Percentiles rank a stretch among this genome's conserved stretches.
Evolutionary conservation across 1,140 invertebrate genomes (phyloP).

Genomic region (Chironomus striatipennis): DNA sequence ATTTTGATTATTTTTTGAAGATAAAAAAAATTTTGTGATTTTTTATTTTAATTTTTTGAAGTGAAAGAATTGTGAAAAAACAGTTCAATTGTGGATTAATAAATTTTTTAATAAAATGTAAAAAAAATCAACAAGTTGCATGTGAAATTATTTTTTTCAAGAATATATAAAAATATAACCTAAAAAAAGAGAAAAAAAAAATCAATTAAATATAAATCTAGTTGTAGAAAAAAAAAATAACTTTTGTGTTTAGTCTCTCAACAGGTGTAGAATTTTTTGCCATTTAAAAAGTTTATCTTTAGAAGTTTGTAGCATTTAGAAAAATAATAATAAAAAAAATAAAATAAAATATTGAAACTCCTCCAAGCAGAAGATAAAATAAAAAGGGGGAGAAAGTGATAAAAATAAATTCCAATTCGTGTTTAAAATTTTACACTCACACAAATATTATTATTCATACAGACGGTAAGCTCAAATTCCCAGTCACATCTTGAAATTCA

Average conservation of each 20-base stretch:
- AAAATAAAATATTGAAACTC: too few species aligned
- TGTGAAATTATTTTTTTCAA: not conserved
- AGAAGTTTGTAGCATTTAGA: too few species aligned
- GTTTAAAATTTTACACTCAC: not conserved
- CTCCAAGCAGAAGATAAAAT: not conserved
- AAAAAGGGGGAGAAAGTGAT: not conserved
- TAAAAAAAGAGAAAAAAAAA: not conserved
- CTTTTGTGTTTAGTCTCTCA: too few species aligned
- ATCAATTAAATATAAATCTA: not conserved
- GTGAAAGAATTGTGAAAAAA: not conserved
- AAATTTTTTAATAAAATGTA: not conserved
- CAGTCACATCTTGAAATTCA: not conserved
- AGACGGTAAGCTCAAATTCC: not conserved
- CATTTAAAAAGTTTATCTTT: too few species aligned
- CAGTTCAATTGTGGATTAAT: not conserved
- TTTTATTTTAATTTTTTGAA: not conserved
- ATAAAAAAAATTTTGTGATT: too few species aligned
- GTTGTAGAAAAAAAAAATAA: too few species aligned
- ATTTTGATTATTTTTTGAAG: too few species aligned
- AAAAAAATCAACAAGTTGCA: slow-evolving; percentile 20
- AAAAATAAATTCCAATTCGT: not conserved
- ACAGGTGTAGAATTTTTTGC: too few species aligned
- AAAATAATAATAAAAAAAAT: too few species aligned
- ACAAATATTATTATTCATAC: not conserved
- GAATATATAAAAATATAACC: not conserved